Evolutionary conservation across 2,888 invertebrate species (phyloP).

Genomic region (Philhelius pedissequus): DNA sequence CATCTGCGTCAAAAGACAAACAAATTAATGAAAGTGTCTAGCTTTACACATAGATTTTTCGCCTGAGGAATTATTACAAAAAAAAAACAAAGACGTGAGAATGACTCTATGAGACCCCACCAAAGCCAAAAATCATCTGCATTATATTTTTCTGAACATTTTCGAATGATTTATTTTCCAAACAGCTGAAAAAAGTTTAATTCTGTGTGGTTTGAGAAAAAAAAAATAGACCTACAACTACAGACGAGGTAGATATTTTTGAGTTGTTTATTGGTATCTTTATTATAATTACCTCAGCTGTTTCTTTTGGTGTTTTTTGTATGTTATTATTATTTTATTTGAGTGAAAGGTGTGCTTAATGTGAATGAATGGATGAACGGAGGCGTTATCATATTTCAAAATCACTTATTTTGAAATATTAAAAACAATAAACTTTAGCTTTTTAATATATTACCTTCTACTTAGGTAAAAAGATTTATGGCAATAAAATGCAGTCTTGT

Average conservation of each 20-base stretch:
- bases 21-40: background rate
- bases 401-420: conserved; percentile 33
- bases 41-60: background rate
- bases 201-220: conserved; percentile 8
- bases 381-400: conserved; percentile 54
- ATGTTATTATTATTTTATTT: background rate
- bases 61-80: background rate
- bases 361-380: background rate
- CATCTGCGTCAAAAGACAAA: background rate
- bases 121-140: background rate
- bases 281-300: conserved; percentile 33
- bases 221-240: background rate
- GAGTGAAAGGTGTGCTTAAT: conserved; percentile 7
- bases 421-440: conserved; percentile 34
- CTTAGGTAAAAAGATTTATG: conserved; percentile 41
- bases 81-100: background rate
- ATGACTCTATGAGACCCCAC: background rate
- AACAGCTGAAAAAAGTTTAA: conserved; percentile 39
- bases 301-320: background rate
- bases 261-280: conserved; percentile 28
- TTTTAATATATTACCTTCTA: background rate
- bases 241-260: conserved; percentile 21
- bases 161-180: background rate
- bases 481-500: conserved; percentile 8
- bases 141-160: background rate